Base-by-base conservation (phyloP, 2,888 invertebrate species). In the Protonemura montana region DNA sequence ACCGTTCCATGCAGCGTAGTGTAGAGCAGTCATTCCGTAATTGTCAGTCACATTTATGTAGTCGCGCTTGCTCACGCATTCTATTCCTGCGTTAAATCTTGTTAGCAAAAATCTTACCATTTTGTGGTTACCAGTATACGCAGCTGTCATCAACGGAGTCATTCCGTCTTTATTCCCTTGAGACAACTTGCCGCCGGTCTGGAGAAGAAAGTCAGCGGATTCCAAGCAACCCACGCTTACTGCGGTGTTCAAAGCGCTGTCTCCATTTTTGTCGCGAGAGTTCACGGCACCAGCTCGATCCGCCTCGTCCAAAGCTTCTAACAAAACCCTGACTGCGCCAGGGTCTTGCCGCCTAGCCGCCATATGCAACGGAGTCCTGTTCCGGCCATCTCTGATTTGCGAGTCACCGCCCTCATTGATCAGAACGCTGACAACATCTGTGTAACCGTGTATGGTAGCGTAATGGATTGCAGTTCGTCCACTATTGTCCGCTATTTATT, bases 331-430 rank as follows among this genome's bases (percentile, higher is more conserved):
- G 1, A 59, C 13, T 21, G 59, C 21, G 13, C 21, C 59, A 21
- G 59, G 6, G 21, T 83, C 35, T 35, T 10, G 21, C 21, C 16
- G 13, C 25, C n/a, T 13, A 25, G 35, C 35, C 27, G 83, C 83
- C 29, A 83, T 13, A 16, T 83, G 83, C 29, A 83, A 26, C 0
- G 83, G 83, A n/a, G 41, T 35, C 35, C 28, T 35, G 35, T 30
- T 42, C n/a, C n/a, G n/a, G n/a, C n/a, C n/a, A n/a, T n/a, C n/a
- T n/a, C n/a, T n/a, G 0, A n/a, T 16, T 26, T 16, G 25, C 13
- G 35, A 21, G 59, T 59, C 59, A 21, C 77, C 85, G 30, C 85
- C 86, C 29, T 86, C 35, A 25, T 42, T 78, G 78, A 86, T 81
- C 5, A 86, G 86, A 21, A 78, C 82, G 59, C 41, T 13, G 25